Base-by-base conservation (phyloP, 2,888 invertebrate species). In the Apomyelois bistriatella region DNA sequence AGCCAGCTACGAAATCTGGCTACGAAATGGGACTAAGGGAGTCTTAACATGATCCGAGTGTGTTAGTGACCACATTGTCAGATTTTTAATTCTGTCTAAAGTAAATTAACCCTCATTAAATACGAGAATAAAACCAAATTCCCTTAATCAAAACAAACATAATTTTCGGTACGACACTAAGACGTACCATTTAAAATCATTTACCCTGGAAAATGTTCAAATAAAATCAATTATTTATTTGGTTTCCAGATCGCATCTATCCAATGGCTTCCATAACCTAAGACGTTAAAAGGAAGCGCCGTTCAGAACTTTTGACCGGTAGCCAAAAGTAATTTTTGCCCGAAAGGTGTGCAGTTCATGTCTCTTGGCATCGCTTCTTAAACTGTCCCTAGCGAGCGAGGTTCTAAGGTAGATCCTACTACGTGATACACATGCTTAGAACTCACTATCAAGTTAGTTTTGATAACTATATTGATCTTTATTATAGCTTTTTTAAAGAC, bases 301-400 rank as follows among this genome's bases (percentile, higher is more conserved):
- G 60, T 66, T 68, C 69, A 71, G 62, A 70, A 69, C 30, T 54
- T 81, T 82, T 81, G 82, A 82, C 79, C 76, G 68, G 65, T 65
- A 65, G 80, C 81, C 82, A 82, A 83, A 75, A 77, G 79, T 77
- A 79, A 80, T 79, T 71, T 74, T 53, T 68, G 74, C 76, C 76
- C 74, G 74, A 71, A 74, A 76, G 74, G 75, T 75, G 64, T 64
- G 68, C 72, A 70, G 73, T 78, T 77, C 76, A 72, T 70, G 70
- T 70, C 72, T 70, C 72, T 83, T 85, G 85, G 85, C 85, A 85
- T 79, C 72, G 69, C 68, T 74, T 76, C 80, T 79, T 82, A 77
- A 78, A 79, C 73, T 71, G 70, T 72, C 67, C 66, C 66, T 48
- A 51, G 60, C 63, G 65, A 22, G 22, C 22, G 22, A 40, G 40